Evolutionary conservation across 2,113 vertebrate genomes (phyloP).

Genomic region (Chrysemys picta): DNA sequence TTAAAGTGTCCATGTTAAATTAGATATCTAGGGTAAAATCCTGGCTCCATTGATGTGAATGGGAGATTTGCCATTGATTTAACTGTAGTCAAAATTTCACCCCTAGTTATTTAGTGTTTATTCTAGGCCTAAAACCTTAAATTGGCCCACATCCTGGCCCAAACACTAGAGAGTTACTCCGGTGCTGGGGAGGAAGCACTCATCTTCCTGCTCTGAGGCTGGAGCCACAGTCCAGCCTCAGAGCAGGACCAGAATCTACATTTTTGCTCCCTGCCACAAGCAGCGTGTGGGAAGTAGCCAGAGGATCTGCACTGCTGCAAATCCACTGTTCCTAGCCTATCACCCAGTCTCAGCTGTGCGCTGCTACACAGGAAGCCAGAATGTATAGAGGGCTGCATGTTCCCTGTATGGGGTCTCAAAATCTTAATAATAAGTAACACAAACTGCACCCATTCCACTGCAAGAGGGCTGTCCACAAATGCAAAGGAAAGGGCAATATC

Average conservation of each 20-base stretch:
- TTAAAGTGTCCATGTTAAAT: not conserved
- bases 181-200: fast-evolving
- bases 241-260: not conserved
- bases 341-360: fast-evolving
- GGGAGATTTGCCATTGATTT: not conserved
- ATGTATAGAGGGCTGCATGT: fast-evolving
- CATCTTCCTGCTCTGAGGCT: not conserved
- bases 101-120: not conserved
- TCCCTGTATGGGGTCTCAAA: fast-evolving
- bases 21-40: not conserved
- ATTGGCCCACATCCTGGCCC: not conserved
- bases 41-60: not conserved
- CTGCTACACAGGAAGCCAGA: not conserved
- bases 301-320: not conserved
- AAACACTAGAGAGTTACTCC: not conserved
- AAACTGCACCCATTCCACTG: not conserved
- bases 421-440: fast-evolving
- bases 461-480: fast-evolving
- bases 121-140: not conserved
- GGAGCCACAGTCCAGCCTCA: not conserved
- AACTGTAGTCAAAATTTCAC: not conserved
- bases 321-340: fast-evolving
- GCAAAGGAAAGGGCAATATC: not conserved
- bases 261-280: not conserved
- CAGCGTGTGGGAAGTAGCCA: fast-evolving